Percentiles rank a stretch among this genome's conserved stretches.
Conservation (phyloP, 1,140 invertebrate genomes). For the Drosophila ercepeae region DNA sequence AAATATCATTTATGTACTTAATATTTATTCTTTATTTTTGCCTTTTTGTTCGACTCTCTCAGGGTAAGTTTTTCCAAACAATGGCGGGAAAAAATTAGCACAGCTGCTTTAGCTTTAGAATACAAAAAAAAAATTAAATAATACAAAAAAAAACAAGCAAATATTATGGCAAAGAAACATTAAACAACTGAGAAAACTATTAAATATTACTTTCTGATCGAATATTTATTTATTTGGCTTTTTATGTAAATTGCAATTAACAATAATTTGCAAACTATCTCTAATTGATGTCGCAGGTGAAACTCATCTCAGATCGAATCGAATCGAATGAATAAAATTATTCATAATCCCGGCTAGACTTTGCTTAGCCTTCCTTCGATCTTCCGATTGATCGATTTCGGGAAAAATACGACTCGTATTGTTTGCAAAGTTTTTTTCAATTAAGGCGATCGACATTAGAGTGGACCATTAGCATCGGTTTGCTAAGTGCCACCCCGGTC, state of each 20-base stretch:
- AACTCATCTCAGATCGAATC: no score
- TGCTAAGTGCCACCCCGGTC: conserved; percentile 56
- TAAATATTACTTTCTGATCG: conserved; percentile 25
- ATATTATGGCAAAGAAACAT: conserved; percentile 71
- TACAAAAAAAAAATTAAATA: conserved; percentile 15
- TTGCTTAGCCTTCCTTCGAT: conserved; percentile 67
- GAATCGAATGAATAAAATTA: not conserved
- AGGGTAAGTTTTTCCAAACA: conserved; percentile 70
- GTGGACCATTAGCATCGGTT: conserved; percentile 58
- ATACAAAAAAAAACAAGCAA: conserved; percentile 48
- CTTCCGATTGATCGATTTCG: conserved; percentile 17
- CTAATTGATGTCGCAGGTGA: conserved; percentile 66
- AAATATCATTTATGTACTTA: conserved; percentile 55
- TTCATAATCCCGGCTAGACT: conserved; percentile 45
- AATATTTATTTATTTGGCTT: conserved; percentile 35
- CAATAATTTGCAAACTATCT: conserved; percentile 65
- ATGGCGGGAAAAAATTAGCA: conserved; percentile 73
- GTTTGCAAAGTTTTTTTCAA: conserved; percentile 74
- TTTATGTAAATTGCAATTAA: conserved; percentile 67
- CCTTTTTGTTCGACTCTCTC: conserved; percentile 41
- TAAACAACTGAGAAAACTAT: conserved; percentile 57
- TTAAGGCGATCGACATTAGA: conserved; percentile 69
- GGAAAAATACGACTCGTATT: conserved; percentile 21
- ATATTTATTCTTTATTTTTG: conserved; percentile 43
- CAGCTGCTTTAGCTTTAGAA: conserved; percentile 63